A percentile compares a stretch with the other conserved stretches of the same genome.
These are phyloP conservation scores for Megamerina dolium DNA, from an alignment of 2,888 invertebrate genomes.

Conservation along the genomic window DNA sequence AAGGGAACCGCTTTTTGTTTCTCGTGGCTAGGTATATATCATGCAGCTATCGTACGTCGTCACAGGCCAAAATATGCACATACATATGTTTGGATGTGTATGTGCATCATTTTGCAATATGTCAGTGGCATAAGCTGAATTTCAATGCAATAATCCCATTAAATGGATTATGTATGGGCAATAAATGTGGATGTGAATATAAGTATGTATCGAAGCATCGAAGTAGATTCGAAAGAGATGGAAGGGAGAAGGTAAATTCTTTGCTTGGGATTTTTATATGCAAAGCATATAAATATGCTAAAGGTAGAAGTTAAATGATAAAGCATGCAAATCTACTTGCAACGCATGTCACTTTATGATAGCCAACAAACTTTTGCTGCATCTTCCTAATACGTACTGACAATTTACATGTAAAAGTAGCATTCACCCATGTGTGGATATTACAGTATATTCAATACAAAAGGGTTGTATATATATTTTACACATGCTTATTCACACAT, in stretches of 20 bases:
- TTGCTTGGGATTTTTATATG: constrained; percentile 22
- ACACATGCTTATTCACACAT: too few relatives aligned
- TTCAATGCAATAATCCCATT: constrained; percentile 35
- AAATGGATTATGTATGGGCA: constrained; percentile 48
- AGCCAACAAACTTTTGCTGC: too few relatives aligned
- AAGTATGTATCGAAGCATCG: background rate
- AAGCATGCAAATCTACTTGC: constrained; percentile 28
- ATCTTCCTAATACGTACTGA: too few relatives aligned
- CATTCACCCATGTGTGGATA: too few relatives aligned
- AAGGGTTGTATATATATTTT: too few relatives aligned
- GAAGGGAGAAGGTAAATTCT: constrained; percentile 16
- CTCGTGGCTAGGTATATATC: too few relatives aligned
- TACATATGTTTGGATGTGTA: background rate
- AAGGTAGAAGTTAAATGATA: constrained; percentile 3
- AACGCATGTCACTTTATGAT: constrained; percentile 22
- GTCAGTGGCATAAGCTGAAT: background rate
- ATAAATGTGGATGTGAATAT: constrained; percentile 36
- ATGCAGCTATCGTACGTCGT: too few relatives aligned
- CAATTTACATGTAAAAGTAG: too few relatives aligned
- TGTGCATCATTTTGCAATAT: constrained; percentile 7
- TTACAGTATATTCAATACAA: too few relatives aligned
- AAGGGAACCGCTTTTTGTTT: too few relatives aligned
- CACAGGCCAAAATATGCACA: too few relatives aligned
- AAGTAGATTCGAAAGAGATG: background rate
- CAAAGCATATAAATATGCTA: constrained; percentile 20